Evolutionary conservation across 2,797 vertebrate species (phyloP), one percentile per base, ranked within the genome.

Genomic region (Pangasius sanitwongsei): DNA sequence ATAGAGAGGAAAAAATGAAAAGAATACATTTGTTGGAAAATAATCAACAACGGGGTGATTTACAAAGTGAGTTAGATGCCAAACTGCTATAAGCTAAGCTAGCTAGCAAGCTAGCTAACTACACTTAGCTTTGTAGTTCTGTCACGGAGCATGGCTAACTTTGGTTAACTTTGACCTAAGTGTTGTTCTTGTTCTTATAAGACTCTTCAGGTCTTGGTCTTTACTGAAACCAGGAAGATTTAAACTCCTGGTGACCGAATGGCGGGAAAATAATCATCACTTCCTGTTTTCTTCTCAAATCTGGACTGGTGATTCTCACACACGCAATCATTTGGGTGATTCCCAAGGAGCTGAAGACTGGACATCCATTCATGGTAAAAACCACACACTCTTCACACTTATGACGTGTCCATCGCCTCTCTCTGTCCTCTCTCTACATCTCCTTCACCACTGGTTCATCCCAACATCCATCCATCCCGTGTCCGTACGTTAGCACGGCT

Each of bases 231-330:
- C 13, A 31, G n/a, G 7, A 11, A 50, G 20, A 41, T 63, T 44
- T 65, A 15, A 63, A 63, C 81, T 44, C 23, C 81, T n/a, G 57
- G 11, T 63, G 34, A 65, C 59, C 3, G 61, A 9, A 65, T 18
- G 28, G n/a, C 5, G 18, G 83, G 65, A 85, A 85, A 70, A 70
- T 55, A 44, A 87, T 61, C 82, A 83, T 20, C 41, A 88, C 87
- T 91, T 92, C 92, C 92, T 92, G 92, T 93, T 93, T 92, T 91
- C 80, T 81, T 86, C 83, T 86, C 7, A 72, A 67, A 63, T 85
- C 67, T 85, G 69, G 65, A 81, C 72, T 28, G 82, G n/a, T 78
- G 88, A 87, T 86, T 88, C 89, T 28, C 2, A 53, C 44, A 67
- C 7, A 18, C 61, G 53, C 4, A 69, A 50, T 31, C 16, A 53